phyloP scores from a whole-genome alignment of 2,797 vertebrate species.

The Tarsius wallacei region DNA sequence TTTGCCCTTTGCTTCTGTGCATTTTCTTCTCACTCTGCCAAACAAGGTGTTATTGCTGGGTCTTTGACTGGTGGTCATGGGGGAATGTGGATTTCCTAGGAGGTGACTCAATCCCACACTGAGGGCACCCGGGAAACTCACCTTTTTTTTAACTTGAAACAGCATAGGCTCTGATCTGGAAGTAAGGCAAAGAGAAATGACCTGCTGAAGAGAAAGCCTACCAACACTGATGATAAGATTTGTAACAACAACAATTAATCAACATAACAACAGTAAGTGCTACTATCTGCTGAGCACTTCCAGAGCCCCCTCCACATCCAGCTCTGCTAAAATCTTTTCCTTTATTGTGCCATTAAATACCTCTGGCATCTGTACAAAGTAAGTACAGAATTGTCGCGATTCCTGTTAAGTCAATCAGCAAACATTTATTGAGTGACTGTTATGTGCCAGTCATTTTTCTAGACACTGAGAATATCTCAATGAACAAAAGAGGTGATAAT shows the following conservation, averaged over 20 bases:
- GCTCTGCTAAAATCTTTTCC: not conserved
- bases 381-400: not conserved
- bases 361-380: not conserved
- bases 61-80: not conserved
- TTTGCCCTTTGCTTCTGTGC: not conserved
- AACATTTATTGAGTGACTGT: not conserved
- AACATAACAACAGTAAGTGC: not conserved
- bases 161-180: not conserved
- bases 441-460: not conserved
- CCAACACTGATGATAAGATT: not conserved
- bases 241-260: not conserved
- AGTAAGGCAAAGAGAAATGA: not conserved
- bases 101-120: not conserved
- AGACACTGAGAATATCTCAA: not conserved
- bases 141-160: not conserved
- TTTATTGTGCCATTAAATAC: slow-evolving; percentile 4
- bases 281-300: not conserved
- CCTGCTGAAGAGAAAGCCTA: not conserved
- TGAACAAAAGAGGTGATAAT: not conserved
- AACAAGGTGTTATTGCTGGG: not conserved
- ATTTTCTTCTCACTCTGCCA: not conserved
- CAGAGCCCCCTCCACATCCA: not conserved
- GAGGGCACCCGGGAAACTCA: not conserved
- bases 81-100: not conserved
- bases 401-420: not conserved